A percentile compares a stretch with the other conserved stretches of the same genome.
These are phyloP conservation scores for Rhizoglyphus robini DNA, from an alignment of 1,140 invertebrate species.

Conservation along the genomic window DNA sequence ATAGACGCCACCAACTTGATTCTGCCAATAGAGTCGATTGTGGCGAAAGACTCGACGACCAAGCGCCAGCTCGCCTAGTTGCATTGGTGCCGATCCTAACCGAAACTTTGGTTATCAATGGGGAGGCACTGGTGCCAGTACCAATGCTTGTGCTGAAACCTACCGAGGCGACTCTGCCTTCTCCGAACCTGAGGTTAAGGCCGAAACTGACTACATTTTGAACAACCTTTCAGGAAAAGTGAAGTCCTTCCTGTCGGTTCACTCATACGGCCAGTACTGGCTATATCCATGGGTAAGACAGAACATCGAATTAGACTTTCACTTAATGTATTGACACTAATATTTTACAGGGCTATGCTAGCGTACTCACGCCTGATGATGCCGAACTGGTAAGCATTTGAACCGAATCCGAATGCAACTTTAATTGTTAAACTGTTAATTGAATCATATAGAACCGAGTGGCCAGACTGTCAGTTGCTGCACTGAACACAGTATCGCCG, in stretches of 20 bases:
- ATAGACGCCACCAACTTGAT: background rate
- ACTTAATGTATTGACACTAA: background rate
- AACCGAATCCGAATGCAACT: background rate
- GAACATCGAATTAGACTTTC: too few relatives aligned
- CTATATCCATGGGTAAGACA: conserved; percentile 45
- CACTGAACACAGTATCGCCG: background rate
- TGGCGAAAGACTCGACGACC: conserved; percentile 27
- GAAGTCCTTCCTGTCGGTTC: conserved; percentile 25
- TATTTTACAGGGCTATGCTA: too few relatives aligned
- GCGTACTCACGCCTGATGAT: too few relatives aligned
- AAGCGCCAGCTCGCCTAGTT: conserved; percentile 11
- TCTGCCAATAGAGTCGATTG: conserved; percentile 25
- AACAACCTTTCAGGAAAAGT: conserved; percentile 23
- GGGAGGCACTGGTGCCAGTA: conserved; percentile 24
- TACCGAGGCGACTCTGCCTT: conserved; percentile 27
- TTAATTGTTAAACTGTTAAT: background rate
- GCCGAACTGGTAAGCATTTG: background rate
- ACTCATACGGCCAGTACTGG: conserved; percentile 28
- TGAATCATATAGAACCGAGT: conserved; percentile 9
- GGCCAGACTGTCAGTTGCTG: background rate
- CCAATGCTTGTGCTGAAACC: conserved; percentile 26
- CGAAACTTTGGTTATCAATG: conserved; percentile 28
- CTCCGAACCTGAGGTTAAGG: conserved; percentile 32
- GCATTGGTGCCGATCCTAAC: conserved; percentile 30
- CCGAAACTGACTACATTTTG: conserved; percentile 26